Evolutionary conservation across 2,113 vertebrate genomes (phyloP).

Genomic region (Percina caprodes): DNA sequence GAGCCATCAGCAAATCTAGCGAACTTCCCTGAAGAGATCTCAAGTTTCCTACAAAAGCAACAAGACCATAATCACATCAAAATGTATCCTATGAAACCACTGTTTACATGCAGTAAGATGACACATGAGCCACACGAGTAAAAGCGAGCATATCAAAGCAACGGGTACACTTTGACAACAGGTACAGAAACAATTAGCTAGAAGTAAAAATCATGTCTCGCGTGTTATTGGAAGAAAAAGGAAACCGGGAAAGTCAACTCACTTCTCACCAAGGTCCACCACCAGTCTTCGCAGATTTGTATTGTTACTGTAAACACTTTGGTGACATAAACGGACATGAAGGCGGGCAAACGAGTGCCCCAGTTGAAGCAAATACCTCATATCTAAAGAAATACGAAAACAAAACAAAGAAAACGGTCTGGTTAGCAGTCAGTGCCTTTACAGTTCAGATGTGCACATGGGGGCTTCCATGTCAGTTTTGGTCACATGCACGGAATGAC

Average conservation of each 20-base stretch:
- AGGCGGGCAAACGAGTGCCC: constrained; percentile 49
- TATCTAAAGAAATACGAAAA: not conserved
- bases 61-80: not conserved
- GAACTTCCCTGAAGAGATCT: constrained; percentile 92
- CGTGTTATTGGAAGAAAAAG: not conserved
- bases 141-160: not conserved
- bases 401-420: not conserved
- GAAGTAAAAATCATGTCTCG: too few species aligned
- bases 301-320: constrained; percentile 78
- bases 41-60: constrained; percentile 87
- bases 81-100: not conserved
- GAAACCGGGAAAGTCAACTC: constrained; percentile 53
- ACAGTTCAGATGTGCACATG: constrained; percentile 11
- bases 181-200: accelerated
- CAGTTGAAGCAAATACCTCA: constrained; percentile 65
- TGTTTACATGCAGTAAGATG: not conserved
- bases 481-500: constrained; percentile 62
- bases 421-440: not conserved
- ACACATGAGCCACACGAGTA: not conserved
- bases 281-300: constrained; percentile 44
- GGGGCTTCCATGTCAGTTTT: constrained; percentile 70
- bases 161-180: not conserved
- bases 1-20: constrained; percentile 96
- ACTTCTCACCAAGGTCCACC: constrained; percentile 83
- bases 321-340: constrained; percentile 71